A percentile compares a stretch with the other conserved stretches of the same genome.
phyloP scores from a whole-genome alignment of 2,113 vertebrate species.

The Eptesicus fuscus region DNA sequence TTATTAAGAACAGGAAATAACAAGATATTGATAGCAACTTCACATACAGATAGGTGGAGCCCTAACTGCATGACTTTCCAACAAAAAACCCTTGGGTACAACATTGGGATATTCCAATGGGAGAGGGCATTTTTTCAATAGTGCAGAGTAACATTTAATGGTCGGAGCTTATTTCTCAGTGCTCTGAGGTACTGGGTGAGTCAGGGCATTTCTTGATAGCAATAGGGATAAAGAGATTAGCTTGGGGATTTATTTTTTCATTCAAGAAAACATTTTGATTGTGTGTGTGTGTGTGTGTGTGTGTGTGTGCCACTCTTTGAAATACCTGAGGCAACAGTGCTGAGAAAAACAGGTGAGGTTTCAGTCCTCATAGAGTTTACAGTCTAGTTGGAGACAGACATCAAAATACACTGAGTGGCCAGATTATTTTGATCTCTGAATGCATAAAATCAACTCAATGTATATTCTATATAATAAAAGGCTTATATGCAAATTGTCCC shows the following conservation, averaged over 20 bases:
- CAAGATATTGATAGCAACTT: background rate
- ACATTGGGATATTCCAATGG: background rate
- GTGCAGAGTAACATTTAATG: background rate
- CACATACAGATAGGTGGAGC: background rate
- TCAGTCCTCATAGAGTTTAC: background rate
- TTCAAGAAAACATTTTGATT: background rate
- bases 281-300: background rate
- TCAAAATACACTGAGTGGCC: background rate
- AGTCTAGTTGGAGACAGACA: background rate
- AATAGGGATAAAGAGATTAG: background rate
- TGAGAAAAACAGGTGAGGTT: background rate
- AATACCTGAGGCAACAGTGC: background rate
- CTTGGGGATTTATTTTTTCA: background rate
- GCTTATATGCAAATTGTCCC: too few relatives aligned
- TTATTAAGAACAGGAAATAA: background rate
- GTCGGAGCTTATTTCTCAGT: background rate
- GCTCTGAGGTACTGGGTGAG: background rate
- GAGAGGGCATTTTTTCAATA: background rate
- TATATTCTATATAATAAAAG: too few relatives aligned
- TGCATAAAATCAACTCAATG: too few relatives aligned
- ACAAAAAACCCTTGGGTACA: background rate
- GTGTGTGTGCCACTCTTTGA: background rate
- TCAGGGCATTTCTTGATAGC: background rate
- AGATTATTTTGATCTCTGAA: too few relatives aligned
- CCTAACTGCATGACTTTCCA: background rate